Percentiles rank a stretch among this genome's conserved stretches.
These are phyloP conservation scores for Parochlus steinenii DNA, from an alignment of 2,888 invertebrate species.

Conservation along the genomic window DNA sequence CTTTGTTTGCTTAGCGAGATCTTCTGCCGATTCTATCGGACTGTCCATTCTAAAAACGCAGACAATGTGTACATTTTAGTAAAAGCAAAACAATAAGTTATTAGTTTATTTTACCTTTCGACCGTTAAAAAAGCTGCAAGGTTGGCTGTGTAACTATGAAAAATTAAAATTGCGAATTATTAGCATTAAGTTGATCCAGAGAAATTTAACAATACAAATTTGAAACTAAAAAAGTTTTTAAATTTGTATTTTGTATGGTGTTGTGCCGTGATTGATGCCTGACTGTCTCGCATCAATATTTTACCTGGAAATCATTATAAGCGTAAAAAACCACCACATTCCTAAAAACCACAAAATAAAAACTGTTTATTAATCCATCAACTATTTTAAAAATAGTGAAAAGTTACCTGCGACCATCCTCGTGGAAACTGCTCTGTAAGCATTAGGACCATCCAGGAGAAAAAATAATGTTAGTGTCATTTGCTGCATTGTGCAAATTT, in stretches of 20 bases:
- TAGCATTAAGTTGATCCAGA: no score
- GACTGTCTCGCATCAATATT: no score
- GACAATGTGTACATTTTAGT: no score
- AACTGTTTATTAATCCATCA: conserved; percentile 70
- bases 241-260: no score
- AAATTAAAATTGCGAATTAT: no score
- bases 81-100: no score
- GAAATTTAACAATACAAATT: no score
- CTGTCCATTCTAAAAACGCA: conserved; percentile 86
- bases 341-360: conserved; percentile 79
- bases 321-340: conserved; percentile 91
- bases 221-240: no score
- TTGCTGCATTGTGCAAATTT: neutral
- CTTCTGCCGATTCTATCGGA: conserved; percentile 90
- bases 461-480: neutral
- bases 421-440: conserved; percentile 26
- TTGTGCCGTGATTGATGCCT: no score
- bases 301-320: conserved; percentile 93
- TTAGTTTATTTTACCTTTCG: no score
- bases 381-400: conserved; percentile 47
- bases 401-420: conserved; percentile 26
- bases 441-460: no score
- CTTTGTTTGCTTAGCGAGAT: conserved; percentile 88
- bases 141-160: conserved; percentile 93
- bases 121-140: conserved; percentile 25